Evolutionary conservation across 2,888 invertebrate species (phyloP).

Genomic region (Vanessa cardui): DNA sequence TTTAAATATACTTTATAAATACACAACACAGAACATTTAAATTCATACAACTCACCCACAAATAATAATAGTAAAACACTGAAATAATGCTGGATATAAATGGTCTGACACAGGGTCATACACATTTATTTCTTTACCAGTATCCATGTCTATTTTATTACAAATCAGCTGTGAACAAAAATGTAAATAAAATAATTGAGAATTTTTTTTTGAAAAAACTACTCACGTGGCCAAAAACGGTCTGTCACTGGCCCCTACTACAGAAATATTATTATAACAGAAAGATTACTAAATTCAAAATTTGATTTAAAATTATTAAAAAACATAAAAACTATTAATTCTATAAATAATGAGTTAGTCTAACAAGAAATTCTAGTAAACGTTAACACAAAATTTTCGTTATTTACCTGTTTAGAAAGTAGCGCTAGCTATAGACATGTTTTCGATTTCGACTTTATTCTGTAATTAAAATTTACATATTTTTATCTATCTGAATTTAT

Average conservation of each 20-base stretch:
- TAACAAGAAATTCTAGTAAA: no score
- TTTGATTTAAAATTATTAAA: no score
- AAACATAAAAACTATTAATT: no score
- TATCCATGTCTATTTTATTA: slow-evolving; percentile 46
- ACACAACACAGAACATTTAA: background rate
- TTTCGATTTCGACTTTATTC: background rate
- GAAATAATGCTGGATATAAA: slow-evolving; percentile 94
- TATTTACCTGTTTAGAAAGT: background rate
- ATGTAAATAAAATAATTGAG: no score
- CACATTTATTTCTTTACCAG: slow-evolving; percentile 37
- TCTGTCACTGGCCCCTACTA: background rate
- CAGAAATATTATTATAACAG: background rate
- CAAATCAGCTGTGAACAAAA: background rate
- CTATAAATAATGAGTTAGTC: no score
- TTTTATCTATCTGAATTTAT: background rate
- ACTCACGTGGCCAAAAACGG: no score
- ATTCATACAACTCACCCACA: slow-evolving; percentile 87
- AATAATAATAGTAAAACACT: slow-evolving; percentile 95
- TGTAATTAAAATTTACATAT: background rate
- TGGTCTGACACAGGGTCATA: slow-evolving; percentile 85
- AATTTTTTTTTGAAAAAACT: no score
- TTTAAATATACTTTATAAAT: background rate
- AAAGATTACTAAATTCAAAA: no score
- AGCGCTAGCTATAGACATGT: background rate
- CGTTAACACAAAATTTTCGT: background rate